Conservation (phyloP, 2,113 vertebrate species). For the Etia nguti region DNA sequence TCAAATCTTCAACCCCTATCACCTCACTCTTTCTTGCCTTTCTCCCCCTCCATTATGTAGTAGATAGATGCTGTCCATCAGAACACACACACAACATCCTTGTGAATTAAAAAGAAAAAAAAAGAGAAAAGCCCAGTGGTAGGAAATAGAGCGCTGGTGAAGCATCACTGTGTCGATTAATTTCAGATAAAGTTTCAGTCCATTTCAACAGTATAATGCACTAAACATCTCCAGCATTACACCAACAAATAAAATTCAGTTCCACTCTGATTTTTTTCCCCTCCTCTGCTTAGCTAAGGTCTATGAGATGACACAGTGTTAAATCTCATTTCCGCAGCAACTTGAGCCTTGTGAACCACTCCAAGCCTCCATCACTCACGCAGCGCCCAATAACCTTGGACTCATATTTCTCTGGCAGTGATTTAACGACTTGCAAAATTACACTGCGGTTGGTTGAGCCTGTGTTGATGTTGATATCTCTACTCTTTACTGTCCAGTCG, state of each 20-base stretch:
- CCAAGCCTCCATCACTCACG: conserved; percentile 65
- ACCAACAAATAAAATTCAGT: conserved; percentile 36
- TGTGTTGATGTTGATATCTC: conserved; percentile 68
- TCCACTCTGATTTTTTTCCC: not conserved
- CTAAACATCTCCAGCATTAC: conserved; percentile 6
- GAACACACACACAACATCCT: not conserved
- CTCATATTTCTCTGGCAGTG: conserved; percentile 70
- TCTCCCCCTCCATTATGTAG: conserved; percentile 5
- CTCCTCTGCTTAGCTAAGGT: not conserved
- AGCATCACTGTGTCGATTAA: not conserved
- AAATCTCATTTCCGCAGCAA: conserved; percentile 70
- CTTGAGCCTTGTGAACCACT: conserved; percentile 55
- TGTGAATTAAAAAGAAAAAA: not conserved
- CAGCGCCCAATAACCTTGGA: conserved; percentile 73
- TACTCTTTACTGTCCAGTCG: conserved; percentile 53
- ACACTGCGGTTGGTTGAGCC: conserved; percentile 56
- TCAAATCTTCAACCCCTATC: conserved; percentile 11
- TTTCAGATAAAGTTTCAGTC: conserved; percentile 21
- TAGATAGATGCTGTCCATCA: conserved; percentile 9
- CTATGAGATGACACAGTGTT: conserved; percentile 51
- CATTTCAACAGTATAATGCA: not conserved
- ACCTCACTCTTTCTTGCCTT: not conserved
- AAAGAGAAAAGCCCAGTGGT: not conserved
- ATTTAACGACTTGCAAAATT: conserved; percentile 75
- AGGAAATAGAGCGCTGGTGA: not conserved